Conservation (phyloP, 2,797 vertebrate genomes). For the Gorsachius magnificus region DNA sequence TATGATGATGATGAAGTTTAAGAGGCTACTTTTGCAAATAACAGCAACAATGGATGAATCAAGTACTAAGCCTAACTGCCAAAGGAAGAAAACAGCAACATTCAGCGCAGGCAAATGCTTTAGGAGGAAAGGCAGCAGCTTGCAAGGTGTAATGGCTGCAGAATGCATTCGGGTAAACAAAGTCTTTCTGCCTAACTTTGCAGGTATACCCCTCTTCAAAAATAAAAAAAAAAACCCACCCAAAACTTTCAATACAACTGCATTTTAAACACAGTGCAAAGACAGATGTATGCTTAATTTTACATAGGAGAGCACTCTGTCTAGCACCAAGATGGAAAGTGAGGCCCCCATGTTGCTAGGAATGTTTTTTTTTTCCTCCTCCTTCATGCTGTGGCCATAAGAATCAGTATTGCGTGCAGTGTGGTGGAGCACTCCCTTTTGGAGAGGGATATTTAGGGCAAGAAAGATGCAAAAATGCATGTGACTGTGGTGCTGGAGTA, state of each 20-base stretch:
- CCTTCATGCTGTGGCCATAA: neutral
- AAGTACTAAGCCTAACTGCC: neutral
- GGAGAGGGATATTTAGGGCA: neutral
- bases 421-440: neutral
- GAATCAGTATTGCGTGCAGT: neutral
- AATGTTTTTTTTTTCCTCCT: neutral
- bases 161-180: neutral
- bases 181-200: neutral
- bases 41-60: neutral
- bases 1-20: neutral
- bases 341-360: neutral
- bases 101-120: neutral
- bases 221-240: too few relatives aligned
- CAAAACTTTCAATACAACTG: neutral
- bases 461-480: neutral
- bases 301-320: neutral
- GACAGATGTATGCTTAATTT: neutral
- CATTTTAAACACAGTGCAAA: neutral
- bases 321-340: neutral
- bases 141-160: neutral
- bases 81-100: neutral
- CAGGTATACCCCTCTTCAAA: neutral
- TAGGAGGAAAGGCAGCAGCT: neutral
- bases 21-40: slow-evolving; percentile 29
- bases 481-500: neutral